Percentiles rank a stretch among this genome's conserved stretches.
Conservation (phyloP, 1,140 invertebrate species). For the Samia ricini region DNA sequence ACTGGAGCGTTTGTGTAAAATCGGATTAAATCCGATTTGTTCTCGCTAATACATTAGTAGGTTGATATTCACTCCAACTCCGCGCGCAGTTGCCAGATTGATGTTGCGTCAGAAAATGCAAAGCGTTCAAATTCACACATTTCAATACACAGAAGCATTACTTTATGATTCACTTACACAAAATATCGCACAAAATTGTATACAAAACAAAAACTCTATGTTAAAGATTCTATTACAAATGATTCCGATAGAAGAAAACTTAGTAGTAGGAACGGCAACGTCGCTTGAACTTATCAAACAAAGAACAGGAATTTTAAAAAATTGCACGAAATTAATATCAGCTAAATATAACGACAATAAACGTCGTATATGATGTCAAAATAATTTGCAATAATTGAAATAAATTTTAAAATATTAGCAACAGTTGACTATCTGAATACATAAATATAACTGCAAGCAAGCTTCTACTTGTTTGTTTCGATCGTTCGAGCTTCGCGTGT, state of each 20-base stretch:
- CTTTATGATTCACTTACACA: constrained; percentile 30
- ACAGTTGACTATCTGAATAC: constrained; percentile 22
- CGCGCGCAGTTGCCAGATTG: constrained; percentile 68
- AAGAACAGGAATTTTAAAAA: constrained; percentile 26
- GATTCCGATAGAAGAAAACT: constrained; percentile 20
- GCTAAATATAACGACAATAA: constrained; percentile 9
- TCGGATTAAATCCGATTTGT: constrained; percentile 35
- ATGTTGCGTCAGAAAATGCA: constrained; percentile 71
- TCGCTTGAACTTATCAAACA: constrained; percentile 45
- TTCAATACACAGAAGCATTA: constrained; percentile 64
- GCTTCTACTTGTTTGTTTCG: constrained; percentile 46
- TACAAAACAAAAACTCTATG: neutral
- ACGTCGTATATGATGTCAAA: neutral
- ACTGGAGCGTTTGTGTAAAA: constrained; percentile 32
- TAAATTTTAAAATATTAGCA: constrained; percentile 9
- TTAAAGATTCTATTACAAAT: neutral
- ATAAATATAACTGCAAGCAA: constrained; percentile 37
- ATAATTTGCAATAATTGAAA: neutral
- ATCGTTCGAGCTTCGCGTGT: constrained; percentile 33
- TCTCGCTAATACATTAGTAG: constrained; percentile 58
- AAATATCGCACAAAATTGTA: constrained; percentile 14
- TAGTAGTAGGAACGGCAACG: constrained; percentile 59
- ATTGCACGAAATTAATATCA: constrained; percentile 10
- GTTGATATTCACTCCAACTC: constrained; percentile 52
- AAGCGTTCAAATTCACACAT: constrained; percentile 66